Evolutionary conservation across 2,888 invertebrate species (phyloP).

Genomic region (Drosophila fungiperda): DNA sequence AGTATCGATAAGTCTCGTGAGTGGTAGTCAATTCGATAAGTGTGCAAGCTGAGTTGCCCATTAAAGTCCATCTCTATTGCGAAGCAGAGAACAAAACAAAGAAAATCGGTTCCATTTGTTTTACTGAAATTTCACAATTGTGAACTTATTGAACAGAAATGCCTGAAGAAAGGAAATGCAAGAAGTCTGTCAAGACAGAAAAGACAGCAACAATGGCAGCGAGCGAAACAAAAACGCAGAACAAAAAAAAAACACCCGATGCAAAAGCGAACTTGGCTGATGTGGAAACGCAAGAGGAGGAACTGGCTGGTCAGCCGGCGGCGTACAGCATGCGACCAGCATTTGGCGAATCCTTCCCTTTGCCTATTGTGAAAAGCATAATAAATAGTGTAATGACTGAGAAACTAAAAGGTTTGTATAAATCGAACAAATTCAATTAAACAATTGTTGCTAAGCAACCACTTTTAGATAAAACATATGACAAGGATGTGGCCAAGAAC

Average conservation of each 20-base stretch:
- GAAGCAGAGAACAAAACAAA: constrained; percentile 4
- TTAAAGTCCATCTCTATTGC: constrained; percentile 22
- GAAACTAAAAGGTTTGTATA: constrained; percentile 63
- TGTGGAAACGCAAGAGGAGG: constrained; percentile 29
- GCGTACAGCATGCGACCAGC: constrained; percentile 74
- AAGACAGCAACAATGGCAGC: background rate
- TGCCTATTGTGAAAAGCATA: constrained; percentile 63
- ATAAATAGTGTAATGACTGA: constrained; percentile 61
- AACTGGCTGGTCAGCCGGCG: constrained; percentile 48
- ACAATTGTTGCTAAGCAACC: constrained; percentile 56
- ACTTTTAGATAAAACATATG: constrained; percentile 80
- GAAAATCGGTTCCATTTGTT: background rate
- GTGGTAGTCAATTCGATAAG: background rate
- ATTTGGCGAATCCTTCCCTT: constrained; percentile 73
- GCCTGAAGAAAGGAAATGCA: constrained; percentile 25
- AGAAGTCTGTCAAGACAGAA: constrained; percentile 1
- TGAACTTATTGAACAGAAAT: constrained; percentile 15
- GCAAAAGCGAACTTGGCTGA: constrained; percentile 28
- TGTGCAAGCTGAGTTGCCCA: background rate
- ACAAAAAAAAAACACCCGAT: constrained; percentile 17
- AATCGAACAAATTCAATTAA: constrained; percentile 13
- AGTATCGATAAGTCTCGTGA: constrained; percentile 15
- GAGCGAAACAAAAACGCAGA: constrained; percentile 1
- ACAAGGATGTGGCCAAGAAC: constrained; percentile 71
- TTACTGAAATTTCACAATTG: background rate